Evolutionary conservation across 2,888 invertebrate species (phyloP), one percentile per base, ranked within the genome.

Genomic region (Dryococelus australis): DNA sequence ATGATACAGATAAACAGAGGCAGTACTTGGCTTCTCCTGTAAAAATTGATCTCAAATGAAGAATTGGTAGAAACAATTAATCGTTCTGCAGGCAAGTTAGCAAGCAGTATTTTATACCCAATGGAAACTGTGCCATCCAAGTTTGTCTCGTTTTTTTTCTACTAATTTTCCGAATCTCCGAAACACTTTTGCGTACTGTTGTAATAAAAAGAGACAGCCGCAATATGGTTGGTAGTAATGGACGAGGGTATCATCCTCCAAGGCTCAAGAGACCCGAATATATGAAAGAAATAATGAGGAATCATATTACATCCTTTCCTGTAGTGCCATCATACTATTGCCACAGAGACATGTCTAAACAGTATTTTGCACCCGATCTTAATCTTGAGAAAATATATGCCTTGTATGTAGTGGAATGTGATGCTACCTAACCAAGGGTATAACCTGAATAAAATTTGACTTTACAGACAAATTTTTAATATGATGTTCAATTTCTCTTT

Each of bases 201-300:
- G 65, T 65, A 65, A 65, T 12, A 65, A 65, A 65, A 65, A 65
- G 24, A 65, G 65, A 65, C 65, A 65, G 65, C 65, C 8, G 65
- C 65, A 65, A 65, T 65, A 65, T 65, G 65, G 65, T 65, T 65
- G 16, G 65, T 65, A 65, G 65, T 65, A 16, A 65, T 65, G 65
- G 10, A 65, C 20, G 65, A 65, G 65, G 65, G 65, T 16, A 65
- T 65, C 20, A 65, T 65, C 65, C 65, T 65, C 10, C 65, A 65
- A 16, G 65, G 16, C 10, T 65, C 65, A 65, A 65, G 65, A 65
- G 65, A 65, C 65, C 65, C 10, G 65, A 65, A 65, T 8, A 65
- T 12, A 16, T 16, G 10, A 65, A 9, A 65, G 65, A 65, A 65
- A 65, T n/a, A n/a, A n/a, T n/a, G n/a, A n/a, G n/a, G n/a, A n/a